phyloP scores from a whole-genome alignment of 2,797 vertebrate species.

The Triplophysa bombifrons region DNA sequence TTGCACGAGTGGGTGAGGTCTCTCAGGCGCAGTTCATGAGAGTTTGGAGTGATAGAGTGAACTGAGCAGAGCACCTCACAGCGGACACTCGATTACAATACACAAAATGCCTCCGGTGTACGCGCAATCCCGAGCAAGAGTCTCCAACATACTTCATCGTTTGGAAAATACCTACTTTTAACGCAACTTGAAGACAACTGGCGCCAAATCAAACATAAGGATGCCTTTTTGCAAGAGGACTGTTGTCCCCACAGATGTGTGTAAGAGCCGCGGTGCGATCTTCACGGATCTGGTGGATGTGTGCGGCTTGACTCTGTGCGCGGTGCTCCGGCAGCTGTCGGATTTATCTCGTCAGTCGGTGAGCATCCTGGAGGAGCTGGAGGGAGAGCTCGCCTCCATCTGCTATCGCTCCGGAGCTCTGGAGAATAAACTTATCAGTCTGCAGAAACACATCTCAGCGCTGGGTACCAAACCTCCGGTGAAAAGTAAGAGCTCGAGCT shows the following conservation, averaged over 20 bases:
- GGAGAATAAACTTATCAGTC: conserved; percentile 70
- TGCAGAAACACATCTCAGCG: conserved; percentile 73
- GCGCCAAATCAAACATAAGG: conserved; percentile 34
- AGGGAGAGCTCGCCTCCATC: conserved; percentile 74
- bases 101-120: conserved; percentile 68
- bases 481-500: conserved; percentile 67
- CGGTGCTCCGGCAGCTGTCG: conserved; percentile 78
- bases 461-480: conserved; percentile 72
- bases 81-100: conserved; percentile 58
- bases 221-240: conserved; percentile 82
- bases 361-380: conserved; percentile 79
- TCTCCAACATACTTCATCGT: conserved; percentile 56
- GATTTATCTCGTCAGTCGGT: conserved; percentile 79
- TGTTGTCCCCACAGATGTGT: conserved; percentile 75
- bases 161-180: conserved; percentile 42
- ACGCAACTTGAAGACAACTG: conserved; percentile 42
- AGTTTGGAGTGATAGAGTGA: conserved; percentile 20
- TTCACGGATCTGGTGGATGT: conserved; percentile 76
- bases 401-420: conserved; percentile 74
- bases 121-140: conserved; percentile 63
- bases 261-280: conserved; percentile 64
- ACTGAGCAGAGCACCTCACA: conserved; percentile 58
- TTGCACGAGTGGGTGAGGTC: conserved; percentile 42
- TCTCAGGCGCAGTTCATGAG: conserved; percentile 8
- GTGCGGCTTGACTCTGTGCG: conserved; percentile 73